Percentiles rank a stretch among this genome's conserved stretches.
Evolutionary conservation across 2,888 invertebrate species (phyloP).

Genomic region (Drosophila lutescens): DNA sequence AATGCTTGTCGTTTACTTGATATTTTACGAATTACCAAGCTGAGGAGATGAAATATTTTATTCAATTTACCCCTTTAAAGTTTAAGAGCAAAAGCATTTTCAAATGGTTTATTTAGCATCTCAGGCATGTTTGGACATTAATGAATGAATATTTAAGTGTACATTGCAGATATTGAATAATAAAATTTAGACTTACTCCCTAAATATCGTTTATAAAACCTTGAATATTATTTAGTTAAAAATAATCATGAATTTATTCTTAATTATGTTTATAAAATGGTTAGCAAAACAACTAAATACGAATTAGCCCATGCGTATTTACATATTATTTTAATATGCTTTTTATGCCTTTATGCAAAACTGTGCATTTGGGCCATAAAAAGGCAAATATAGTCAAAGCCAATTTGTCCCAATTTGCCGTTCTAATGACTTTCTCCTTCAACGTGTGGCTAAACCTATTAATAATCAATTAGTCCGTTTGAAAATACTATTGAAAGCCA

Average conservation of each 20-base stretch:
- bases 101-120: too few relatives aligned
- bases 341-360: not conserved
- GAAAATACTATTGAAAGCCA: not conserved
- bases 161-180: too few relatives aligned
- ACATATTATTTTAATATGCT: not conserved
- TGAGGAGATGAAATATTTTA: not conserved
- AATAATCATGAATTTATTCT: too few relatives aligned
- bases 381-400: not conserved
- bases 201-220: too few relatives aligned
- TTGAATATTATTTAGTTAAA: too few relatives aligned
- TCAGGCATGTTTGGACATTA: too few relatives aligned
- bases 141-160: too few relatives aligned
- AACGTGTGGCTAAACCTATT: not conserved
- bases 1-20: conserved; percentile 1
- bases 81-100: not conserved
- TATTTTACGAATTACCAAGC: conserved; percentile 3
- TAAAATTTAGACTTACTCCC: too few relatives aligned
- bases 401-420: not conserved
- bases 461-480: not conserved
- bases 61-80: not conserved
- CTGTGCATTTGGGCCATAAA: not conserved
- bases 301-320: not conserved
- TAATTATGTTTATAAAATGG: too few relatives aligned
- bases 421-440: not conserved
- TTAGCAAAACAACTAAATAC: not conserved